Conservation (phyloP, 2,797 vertebrate species). For the Aphelocoma californica region DNA sequence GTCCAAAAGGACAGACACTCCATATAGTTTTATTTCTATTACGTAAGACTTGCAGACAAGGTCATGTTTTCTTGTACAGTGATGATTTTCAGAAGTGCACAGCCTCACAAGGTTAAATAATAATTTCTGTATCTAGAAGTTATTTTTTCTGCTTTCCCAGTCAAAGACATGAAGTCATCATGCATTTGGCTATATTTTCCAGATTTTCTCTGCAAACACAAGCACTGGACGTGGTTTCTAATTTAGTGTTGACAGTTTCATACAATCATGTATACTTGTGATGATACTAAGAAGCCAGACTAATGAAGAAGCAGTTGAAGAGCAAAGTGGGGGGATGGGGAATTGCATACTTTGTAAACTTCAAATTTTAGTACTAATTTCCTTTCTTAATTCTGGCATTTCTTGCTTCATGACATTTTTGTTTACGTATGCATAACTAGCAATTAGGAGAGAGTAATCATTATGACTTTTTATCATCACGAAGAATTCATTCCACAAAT, state of each 20-base stretch:
- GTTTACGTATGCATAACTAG: not conserved
- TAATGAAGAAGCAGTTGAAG: not conserved
- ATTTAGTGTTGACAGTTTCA: not conserved
- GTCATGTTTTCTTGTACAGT: not conserved
- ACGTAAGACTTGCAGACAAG: not conserved
- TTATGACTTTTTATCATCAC: not conserved
- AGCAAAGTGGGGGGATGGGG: not conserved
- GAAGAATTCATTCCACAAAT: not conserved
- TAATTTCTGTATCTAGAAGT: not conserved
- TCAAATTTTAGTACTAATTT: not conserved
- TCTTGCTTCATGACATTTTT: not conserved
- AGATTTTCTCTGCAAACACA: not conserved
- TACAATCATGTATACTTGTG: not conserved
- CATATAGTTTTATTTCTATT: not conserved
- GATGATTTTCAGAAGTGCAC: not conserved
- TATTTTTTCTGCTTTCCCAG: not conserved
- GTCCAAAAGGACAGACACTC: not conserved
- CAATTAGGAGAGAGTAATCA: not conserved
- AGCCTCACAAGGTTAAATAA: not conserved
- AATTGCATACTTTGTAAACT: not conserved
- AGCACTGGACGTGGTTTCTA: not conserved
- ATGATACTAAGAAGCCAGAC: not conserved
- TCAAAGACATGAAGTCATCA: not conserved
- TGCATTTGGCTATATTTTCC: not conserved
- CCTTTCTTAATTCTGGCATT: not conserved